Evolutionary conservation across 2,797 vertebrate genomes (phyloP), one percentile per base, ranked within the genome.

Genomic region (Macropodus opercularis): DNA sequence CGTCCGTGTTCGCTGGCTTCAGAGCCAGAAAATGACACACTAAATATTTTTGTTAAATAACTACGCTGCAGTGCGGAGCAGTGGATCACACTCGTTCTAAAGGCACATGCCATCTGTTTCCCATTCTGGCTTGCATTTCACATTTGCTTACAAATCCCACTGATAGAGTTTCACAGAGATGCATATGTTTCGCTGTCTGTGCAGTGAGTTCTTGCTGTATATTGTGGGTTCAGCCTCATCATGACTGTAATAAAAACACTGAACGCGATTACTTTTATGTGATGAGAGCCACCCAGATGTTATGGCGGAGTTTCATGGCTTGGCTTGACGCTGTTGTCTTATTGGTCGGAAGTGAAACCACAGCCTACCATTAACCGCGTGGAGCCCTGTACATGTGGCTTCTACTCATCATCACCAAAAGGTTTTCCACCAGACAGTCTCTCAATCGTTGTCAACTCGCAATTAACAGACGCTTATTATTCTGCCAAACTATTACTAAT

Each of bases 41-140:
- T 40, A 66, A 79, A 76, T 70, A 36, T 74, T 72, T 51, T 62
- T 59, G 22, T 52, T 52, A 24, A 46, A 22, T 60, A 57, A 58
- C 31, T 66, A 60, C 54, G 44, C 44, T 52, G 42, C 46, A 40
- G 21, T 54, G 67, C 54, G 43, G 50, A 65, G 38, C 23, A 27
- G 21, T 18, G 55, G 12, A 38, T 5, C 14, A 53, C 42, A 27
- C 50, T 19, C 32, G 69, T 72, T 52, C 18, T 63, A 13, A 64
- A 41, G 35, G 26, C 22, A 23, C 1, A 8, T 14, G 7, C 41
- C 49, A 63, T 39, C 47, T 29, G 35, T 62, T 8, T 42, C 5
- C 27, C 29, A 10, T 27, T 44, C 2, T 53, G 26, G 31, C 68
- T 70, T 50, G 22, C 8, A 54, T 63, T 67, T 66, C 22, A 41